Evolutionary conservation across 2,888 invertebrate species (phyloP).

Genomic region (Nymphalis urticae): DNA sequence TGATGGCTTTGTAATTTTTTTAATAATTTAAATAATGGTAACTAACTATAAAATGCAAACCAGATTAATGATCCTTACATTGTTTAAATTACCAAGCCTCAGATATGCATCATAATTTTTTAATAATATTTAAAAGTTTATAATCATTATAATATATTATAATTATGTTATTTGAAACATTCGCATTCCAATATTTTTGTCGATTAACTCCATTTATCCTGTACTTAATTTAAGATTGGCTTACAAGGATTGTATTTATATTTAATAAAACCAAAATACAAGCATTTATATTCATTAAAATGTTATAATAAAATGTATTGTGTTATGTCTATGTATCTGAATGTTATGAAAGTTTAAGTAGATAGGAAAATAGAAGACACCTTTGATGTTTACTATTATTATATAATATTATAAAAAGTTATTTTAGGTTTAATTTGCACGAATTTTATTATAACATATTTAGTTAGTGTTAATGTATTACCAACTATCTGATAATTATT

Average conservation of each 20-base stretch:
- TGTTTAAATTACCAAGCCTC: too few species aligned
- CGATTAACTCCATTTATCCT: neutral
- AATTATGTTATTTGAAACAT: constrained; percentile 9
- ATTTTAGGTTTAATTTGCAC: constrained; percentile 19
- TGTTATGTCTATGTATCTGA: neutral
- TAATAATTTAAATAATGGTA: neutral
- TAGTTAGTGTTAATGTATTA: constrained; percentile 12
- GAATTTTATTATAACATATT: constrained; percentile 13
- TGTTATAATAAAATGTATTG: neutral
- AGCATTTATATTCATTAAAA: constrained; percentile 5
- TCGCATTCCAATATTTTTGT: constrained; percentile 20
- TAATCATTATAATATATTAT: constrained; percentile 8
- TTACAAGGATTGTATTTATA: constrained; percentile 4
- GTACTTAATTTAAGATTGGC: constrained; percentile 5
- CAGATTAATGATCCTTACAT: neutral
- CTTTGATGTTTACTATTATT: neutral
- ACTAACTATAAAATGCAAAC: constrained; percentile 6
- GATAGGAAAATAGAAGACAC: neutral
- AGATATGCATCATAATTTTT: neutral
- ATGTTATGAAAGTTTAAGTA: neutral
- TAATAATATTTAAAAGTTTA: neutral
- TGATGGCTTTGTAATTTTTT: neutral
- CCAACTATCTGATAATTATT: constrained; percentile 3
- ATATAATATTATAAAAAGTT: constrained; percentile 1
- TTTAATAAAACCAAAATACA: constrained; percentile 4